Percentiles rank a stretch among this genome's conserved stretches.
Conservation (phyloP, 2,797 vertebrate genomes). For the Hoplostethus mediterraneus region DNA sequence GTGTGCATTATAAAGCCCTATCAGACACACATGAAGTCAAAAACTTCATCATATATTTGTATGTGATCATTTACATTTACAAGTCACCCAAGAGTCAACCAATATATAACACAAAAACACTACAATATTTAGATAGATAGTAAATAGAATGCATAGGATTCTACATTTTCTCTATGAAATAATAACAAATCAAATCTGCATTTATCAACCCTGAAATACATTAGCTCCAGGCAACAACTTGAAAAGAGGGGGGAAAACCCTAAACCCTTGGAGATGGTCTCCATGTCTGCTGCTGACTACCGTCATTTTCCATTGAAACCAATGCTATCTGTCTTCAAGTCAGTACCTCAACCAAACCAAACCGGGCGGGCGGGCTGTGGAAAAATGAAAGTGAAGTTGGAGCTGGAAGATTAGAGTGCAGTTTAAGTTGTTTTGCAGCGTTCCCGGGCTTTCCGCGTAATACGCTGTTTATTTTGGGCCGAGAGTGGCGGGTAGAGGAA, state of each 20-base stretch:
- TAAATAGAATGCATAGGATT: background rate
- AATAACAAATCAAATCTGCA: background rate
- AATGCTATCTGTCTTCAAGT: slow-evolving; percentile 40
- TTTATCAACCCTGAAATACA: slow-evolving; percentile 11
- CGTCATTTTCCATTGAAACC: slow-evolving; percentile 62
- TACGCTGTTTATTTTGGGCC: slow-evolving; percentile 70
- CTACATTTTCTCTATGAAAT: background rate
- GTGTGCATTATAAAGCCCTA: too few species aligned
- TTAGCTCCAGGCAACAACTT: background rate
- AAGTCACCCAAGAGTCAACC: background rate
- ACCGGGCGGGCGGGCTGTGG: slow-evolving; percentile 40
- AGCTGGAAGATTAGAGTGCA: slow-evolving; percentile 57
- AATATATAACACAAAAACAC: background rate
- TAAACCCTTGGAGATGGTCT: slow-evolving; percentile 6
- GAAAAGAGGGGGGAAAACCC: slow-evolving; percentile 19
- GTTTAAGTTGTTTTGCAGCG: slow-evolving; percentile 40
- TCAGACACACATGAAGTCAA: too few species aligned
- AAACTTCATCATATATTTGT: too few species aligned
- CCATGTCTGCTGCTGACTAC: slow-evolving; percentile 9
- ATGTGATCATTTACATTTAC: background rate
- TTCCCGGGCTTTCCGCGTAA: slow-evolving; percentile 61
- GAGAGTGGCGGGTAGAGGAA: slow-evolving; percentile 15
- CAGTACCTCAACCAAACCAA: slow-evolving; percentile 28
- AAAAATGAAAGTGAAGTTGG: slow-evolving; percentile 48
- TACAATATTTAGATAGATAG: background rate